Evolutionary conservation across 2,888 invertebrate genomes (phyloP).

Genomic region (Aleiodes leptofemur): DNA sequence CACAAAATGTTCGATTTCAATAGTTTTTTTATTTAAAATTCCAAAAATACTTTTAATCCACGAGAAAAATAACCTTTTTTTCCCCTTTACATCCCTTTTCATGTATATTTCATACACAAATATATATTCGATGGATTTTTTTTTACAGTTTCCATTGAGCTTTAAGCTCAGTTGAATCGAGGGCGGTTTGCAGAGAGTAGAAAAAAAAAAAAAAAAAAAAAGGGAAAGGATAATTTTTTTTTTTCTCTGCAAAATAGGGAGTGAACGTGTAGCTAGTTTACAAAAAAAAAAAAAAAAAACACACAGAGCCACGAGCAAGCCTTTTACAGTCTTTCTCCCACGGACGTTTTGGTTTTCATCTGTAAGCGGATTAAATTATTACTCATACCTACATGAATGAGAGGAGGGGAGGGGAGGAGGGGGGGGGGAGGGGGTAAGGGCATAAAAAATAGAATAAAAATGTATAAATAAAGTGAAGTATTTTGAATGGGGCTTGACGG

Average conservation of each 20-base stretch:
- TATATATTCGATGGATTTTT: constrained; percentile 37
- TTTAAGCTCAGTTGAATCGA: constrained; percentile 37
- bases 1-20: too few relatives aligned
- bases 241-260: constrained; percentile 24
- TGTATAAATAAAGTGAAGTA: not conserved
- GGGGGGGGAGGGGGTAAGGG: not conserved
- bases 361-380: constrained; percentile 66
- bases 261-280: constrained; percentile 49
- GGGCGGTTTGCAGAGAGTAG: constrained; percentile 20
- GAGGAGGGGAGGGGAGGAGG: not conserved
- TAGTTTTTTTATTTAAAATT: too few relatives aligned
- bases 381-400: constrained; percentile 53
- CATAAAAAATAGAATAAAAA: constrained; percentile 26
- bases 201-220: not conserved
- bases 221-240: constrained; percentile 31
- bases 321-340: constrained; percentile 50
- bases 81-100: constrained; percentile 1
- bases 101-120: constrained; percentile 22
- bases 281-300: too few relatives aligned
- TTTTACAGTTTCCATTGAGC: constrained; percentile 35
- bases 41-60: constrained; percentile 18
- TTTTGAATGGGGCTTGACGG: not conserved
- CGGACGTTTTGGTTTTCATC: constrained; percentile 47
- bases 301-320: constrained; percentile 49
- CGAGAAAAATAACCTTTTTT: not conserved